These are phyloP conservation scores for Chaetodon trifasciatus DNA, from an alignment of 2,797 vertebrate species.

Conservation along the genomic window DNA sequence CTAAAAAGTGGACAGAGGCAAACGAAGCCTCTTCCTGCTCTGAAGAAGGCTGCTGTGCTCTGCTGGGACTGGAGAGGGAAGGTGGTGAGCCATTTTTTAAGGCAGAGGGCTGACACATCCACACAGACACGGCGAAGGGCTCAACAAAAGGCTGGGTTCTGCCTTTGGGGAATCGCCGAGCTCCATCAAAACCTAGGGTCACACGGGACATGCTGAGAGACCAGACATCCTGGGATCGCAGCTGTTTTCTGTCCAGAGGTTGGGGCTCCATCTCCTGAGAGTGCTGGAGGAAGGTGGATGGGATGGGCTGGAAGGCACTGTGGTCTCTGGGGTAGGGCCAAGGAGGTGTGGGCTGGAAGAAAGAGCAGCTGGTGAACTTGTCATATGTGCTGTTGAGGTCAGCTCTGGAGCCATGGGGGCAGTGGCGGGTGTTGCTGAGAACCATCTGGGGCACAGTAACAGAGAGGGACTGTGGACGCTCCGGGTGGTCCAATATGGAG, in stretches of 20 bases:
- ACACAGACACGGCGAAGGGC: constrained; percentile 91
- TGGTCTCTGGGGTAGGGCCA: constrained; percentile 86
- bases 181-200: constrained; percentile 91
- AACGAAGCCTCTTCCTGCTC: constrained; percentile 60
- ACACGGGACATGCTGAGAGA: constrained; percentile 89
- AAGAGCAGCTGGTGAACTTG: constrained; percentile 85
- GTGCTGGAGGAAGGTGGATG: constrained; percentile 88
- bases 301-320: constrained; percentile 89
- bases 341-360: constrained; percentile 87
- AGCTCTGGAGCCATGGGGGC: constrained; percentile 86
- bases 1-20: constrained; percentile 83
- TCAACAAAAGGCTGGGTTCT: constrained; percentile 90
- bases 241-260: constrained; percentile 59
- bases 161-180: constrained; percentile 89
- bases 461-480: constrained; percentile 90
- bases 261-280: constrained; percentile 79
- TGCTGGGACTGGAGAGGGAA: constrained; percentile 76
- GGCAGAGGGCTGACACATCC: constrained; percentile 90
- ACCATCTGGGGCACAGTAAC: constrained; percentile 83
- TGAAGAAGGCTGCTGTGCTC: constrained; percentile 60
- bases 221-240: constrained; percentile 91
- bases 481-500: constrained; percentile 89
- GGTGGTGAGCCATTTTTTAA: constrained; percentile 72
- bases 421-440: constrained; percentile 93
- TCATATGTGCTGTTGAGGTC: constrained; percentile 89